Evolutionary conservation across 2,797 vertebrate species (phyloP).

Genomic region (Geotrypetes seraphini): DNA sequence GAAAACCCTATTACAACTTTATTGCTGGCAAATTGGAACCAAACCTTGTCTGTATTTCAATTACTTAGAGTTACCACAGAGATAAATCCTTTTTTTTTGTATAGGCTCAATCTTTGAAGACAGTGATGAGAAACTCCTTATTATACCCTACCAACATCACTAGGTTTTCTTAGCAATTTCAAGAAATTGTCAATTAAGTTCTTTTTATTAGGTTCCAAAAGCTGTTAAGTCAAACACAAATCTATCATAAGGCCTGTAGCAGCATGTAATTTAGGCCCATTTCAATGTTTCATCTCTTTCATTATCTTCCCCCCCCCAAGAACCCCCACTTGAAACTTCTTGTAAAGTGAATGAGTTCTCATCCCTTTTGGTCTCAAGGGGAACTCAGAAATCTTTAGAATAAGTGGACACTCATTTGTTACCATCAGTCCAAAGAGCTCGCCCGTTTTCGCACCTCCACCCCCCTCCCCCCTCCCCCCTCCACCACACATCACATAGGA

Average conservation of each 20-base stretch:
- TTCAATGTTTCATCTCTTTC: conserved; percentile 52
- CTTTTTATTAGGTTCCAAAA: conserved; percentile 80
- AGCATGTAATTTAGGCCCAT: conserved; percentile 63
- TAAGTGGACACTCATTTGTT: conserved; percentile 23
- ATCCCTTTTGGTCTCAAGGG: conserved; percentile 23
- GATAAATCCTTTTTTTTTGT: conserved; percentile 78
- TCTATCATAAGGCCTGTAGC: conserved; percentile 69
- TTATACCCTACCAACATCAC: conserved; percentile 76
- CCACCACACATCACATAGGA: no score
- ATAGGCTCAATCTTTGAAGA: conserved; percentile 79
- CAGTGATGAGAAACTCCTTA: conserved; percentile 84
- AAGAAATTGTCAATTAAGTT: conserved; percentile 90
- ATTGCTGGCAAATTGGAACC: conserved; percentile 93
- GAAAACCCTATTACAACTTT: conserved; percentile 94
- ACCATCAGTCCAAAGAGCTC: conserved; percentile 12
- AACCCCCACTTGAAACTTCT: conserved; percentile 47
- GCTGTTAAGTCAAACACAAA: conserved; percentile 69
- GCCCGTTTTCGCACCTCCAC: no score
- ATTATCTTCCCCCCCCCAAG: conserved; percentile 58
- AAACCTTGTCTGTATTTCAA: conserved; percentile 94
- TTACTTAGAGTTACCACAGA: conserved; percentile 90
- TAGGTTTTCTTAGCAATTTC: conserved; percentile 84
- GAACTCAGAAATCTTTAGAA: conserved; percentile 28
- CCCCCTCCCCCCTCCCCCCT: no score
- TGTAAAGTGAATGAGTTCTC: conserved; percentile 40